Evolutionary conservation across 2,113 vertebrate species (phyloP).

Genomic region (Phalacrocorax pelagicus): DNA sequence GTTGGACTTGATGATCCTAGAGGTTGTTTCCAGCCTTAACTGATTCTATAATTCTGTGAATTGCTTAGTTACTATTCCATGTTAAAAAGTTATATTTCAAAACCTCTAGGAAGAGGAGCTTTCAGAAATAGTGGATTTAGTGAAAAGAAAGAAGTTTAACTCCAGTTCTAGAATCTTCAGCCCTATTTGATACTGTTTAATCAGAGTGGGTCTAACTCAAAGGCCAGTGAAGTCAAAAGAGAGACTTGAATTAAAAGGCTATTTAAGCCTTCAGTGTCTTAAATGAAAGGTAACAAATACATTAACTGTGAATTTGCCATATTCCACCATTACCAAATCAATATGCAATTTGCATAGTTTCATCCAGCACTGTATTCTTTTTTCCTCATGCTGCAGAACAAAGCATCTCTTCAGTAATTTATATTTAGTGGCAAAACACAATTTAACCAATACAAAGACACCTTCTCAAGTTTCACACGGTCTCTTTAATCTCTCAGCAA

Average conservation of each 20-base stretch:
- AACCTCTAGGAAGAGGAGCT: neutral
- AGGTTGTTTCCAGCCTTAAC: too few relatives aligned
- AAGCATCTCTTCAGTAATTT: neutral
- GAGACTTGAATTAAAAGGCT: neutral
- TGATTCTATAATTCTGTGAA: neutral
- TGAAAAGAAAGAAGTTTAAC: neutral
- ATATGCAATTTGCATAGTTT: neutral
- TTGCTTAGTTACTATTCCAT: neutral
- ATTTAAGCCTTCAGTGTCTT: neutral
- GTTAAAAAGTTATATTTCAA: neutral
- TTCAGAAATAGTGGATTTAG: neutral
- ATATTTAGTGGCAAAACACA: neutral
- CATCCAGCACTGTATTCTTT: neutral
- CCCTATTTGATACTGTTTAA: neutral
- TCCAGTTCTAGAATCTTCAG: neutral
- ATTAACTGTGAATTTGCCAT: neutral
- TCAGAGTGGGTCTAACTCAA: neutral
- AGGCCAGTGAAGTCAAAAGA: neutral
- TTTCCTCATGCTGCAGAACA: neutral
- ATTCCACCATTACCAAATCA: neutral
- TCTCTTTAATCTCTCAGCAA: neutral
- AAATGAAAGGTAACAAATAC: neutral
- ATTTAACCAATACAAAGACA: neutral
- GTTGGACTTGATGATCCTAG: too few relatives aligned
- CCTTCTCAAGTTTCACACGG: neutral